Conservation (phyloP, 2,113 vertebrate species). For the Mohoua ochrocephala region DNA sequence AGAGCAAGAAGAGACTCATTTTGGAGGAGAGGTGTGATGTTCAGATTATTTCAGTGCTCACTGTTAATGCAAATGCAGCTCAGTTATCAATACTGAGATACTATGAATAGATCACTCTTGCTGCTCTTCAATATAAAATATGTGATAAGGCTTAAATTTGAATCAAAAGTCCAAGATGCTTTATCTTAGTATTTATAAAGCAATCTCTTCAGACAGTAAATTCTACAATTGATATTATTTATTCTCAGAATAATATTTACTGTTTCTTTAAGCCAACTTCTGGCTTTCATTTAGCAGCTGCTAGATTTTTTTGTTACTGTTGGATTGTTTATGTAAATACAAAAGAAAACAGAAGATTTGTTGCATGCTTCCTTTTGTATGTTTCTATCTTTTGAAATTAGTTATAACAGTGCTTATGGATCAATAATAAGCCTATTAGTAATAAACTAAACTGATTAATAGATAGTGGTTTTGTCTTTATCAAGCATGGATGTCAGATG, state of each 20-base stretch:
- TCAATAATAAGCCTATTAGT: background rate
- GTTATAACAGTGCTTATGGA: background rate
- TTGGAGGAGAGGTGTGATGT: background rate
- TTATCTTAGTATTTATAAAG: background rate
- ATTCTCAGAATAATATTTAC: background rate
- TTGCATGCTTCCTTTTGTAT: background rate
- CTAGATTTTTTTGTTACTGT: background rate
- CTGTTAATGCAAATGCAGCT: background rate
- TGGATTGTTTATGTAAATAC: background rate
- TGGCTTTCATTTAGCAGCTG: background rate
- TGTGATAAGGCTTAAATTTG: background rate
- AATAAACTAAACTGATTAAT: background rate
- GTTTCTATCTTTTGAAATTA: slow-evolving; percentile 8
- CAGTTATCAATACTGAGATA: background rate
- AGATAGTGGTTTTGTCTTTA: background rate
- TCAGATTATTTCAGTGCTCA: background rate
- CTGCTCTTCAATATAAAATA: background rate
- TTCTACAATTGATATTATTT: background rate
- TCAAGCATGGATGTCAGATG: background rate
- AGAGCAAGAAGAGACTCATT: background rate
- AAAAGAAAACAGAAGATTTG: background rate
- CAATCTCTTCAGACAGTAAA: background rate
- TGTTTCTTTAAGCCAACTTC: background rate
- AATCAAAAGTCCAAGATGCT: background rate
- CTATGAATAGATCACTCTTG: background rate